Evolutionary conservation across 2,797 vertebrate genomes (phyloP), one percentile per base, ranked within the genome.

Genomic region (Chromobotia macracanthus): DNA sequence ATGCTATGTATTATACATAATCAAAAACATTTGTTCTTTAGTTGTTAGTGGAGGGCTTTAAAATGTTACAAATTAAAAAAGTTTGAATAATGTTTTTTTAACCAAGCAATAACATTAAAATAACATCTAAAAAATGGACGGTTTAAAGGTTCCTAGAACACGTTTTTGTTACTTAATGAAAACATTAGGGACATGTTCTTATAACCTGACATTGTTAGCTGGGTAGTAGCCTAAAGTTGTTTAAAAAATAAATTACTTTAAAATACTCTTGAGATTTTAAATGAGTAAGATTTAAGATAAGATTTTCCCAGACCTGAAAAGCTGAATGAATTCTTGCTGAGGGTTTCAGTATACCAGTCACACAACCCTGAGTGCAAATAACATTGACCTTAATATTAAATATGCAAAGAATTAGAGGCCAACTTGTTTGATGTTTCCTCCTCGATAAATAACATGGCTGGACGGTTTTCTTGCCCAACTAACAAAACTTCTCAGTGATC

Each of bases 391-490:
- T 65, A 53, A 55, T 19, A 23, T 11, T 46, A 76, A 76, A 56
- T 46, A 67, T 67, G 50, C 63, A 56, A 21, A 46, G 16, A n/a
- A 67, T 58, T 12, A 31, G 16, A 56, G 41, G 38, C 28, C 6
- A 23, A 60, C 64, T 56, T 67, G 50, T 67, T 66, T 66, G 73
- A 66, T 56, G 31, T 69, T 77, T 60, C 21, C n/a, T 77, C 25
- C 41, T 5, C 23, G 35, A 25, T 25, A 70, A 38, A 61, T 60
- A 51, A 50, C 56, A 70, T 38, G 66, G 55, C 56, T 38, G 55
- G 44, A 15, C 41, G 66, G 35, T 77, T 77, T 61, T 78, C 55
- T 70, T 51, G 13, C 61, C 25, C 68, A 61, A 61, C 15, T 11
- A 63, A 70, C 56, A 70, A 70, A 70, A 69, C 44, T 21, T 75